These are phyloP conservation scores for Atta colombica DNA, from an alignment of 1,140 invertebrate genomes.

Conservation along the genomic window DNA sequence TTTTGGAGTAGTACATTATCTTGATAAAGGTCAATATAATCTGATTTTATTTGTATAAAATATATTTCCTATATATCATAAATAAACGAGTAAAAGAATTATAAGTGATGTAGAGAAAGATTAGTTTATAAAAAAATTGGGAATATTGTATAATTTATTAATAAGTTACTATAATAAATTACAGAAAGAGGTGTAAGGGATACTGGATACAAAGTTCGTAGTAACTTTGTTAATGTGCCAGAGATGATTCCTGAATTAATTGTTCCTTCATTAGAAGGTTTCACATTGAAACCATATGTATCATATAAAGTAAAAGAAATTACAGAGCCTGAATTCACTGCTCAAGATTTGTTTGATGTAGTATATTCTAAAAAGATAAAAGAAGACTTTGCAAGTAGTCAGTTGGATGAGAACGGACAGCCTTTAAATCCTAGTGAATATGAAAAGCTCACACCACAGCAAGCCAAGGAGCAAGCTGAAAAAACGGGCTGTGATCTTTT, in stretches of 20 bases:
- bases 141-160: conserved; percentile 28
- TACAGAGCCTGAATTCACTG: conserved; percentile 92
- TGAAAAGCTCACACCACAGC: conserved; percentile 90
- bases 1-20: background rate
- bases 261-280: conserved; percentile 94
- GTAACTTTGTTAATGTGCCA: conserved; percentile 90
- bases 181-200: conserved; percentile 90
- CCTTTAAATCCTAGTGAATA: conserved; percentile 91
- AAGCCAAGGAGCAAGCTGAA: conserved; percentile 90
- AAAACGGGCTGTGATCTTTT: conserved; percentile 94
- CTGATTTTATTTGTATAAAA: conserved; percentile 20
- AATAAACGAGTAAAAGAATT: background rate
- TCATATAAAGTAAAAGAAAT: conserved; percentile 93
- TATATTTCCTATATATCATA: background rate
- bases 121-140: background rate
- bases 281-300: conserved; percentile 96
- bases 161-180: conserved; percentile 30
- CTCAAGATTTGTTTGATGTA: conserved; percentile 94
- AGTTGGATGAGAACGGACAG: conserved; percentile 90
- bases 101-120: background rate
- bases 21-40: background rate
- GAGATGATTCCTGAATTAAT: conserved; percentile 97
- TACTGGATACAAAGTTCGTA: conserved; percentile 87
- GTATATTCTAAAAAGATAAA: conserved; percentile 94
- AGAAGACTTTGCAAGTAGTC: conserved; percentile 91